Evolutionary conservation across 2,797 vertebrate genomes (phyloP).

Genomic region (Pantherophis vulpinus): DNA sequence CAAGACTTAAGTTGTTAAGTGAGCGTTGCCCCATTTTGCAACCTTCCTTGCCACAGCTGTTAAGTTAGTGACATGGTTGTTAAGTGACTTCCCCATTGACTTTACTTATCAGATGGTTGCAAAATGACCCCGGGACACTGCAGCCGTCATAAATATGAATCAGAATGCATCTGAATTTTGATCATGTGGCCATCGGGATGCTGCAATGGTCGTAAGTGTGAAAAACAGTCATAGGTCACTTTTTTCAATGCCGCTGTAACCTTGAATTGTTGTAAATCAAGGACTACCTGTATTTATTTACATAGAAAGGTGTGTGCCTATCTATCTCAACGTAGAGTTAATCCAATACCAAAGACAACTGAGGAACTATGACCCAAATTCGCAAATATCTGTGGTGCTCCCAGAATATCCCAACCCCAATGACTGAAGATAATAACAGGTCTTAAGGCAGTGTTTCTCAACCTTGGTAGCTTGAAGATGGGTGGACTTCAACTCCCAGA

Average conservation of each 20-base stretch:
- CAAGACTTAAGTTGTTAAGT: neutral
- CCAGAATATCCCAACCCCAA: neutral
- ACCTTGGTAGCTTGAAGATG: too few relatives aligned
- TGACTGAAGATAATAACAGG: neutral
- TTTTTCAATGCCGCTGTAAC: neutral
- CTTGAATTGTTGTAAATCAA: neutral
- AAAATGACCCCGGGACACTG: neutral
- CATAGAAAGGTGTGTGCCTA: neutral
- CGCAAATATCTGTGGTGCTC: neutral
- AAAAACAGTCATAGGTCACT: neutral
- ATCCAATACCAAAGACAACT: neutral
- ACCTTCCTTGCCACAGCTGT: neutral
- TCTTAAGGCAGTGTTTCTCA: too few relatives aligned
- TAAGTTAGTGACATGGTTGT: too few relatives aligned
- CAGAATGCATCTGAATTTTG: neutral
- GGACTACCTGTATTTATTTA: neutral
- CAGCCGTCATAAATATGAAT: neutral
- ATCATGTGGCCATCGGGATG: neutral
- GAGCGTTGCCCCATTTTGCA: neutral
- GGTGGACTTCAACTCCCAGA: too few relatives aligned
- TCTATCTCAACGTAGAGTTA: neutral
- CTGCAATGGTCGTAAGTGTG: neutral
- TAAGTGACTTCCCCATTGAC: neutral
- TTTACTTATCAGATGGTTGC: too few relatives aligned
- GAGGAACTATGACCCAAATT: neutral